Evolutionary conservation across 2,888 invertebrate genomes (phyloP), one percentile per base, ranked within the genome.

Genomic region (Linnaemya vulpina): DNA sequence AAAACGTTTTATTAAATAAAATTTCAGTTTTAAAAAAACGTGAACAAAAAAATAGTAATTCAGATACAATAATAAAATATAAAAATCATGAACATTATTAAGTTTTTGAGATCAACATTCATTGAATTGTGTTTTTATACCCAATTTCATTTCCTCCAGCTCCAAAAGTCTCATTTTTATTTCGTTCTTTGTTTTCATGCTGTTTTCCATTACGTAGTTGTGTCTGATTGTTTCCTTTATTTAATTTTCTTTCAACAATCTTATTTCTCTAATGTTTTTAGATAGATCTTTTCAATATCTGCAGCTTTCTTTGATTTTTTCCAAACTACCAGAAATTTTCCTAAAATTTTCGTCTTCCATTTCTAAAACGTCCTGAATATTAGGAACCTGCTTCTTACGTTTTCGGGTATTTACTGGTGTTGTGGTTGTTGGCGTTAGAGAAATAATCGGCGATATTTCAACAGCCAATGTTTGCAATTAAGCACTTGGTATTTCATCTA

Each of bases 241-340:
- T n/a, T n/a, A n/a, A n/a, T n/a, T 22, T 43, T 43, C 22, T 10
- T 63, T 43, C 22, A 63, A 22, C 15, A 25, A 0, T 22, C 10
- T 43, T 20, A 63, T 3, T 9, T 63, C 63, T 22, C 43, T 63
- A 11, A 40, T 22, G 22, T 43, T 43, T n/a, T 63, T 63, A 22
- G 40, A 10, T 13, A 40, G 15, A 2, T 63, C 63, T 43, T 22
- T 63, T 15, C 22, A 63, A 20, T 63, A 25, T 63, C 7, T 63
- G 25, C 13, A 7, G 9, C 8, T 40, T 62, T 62, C 62, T 62
- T 40, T 62, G 2, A 62, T 62, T 62, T 62, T 38, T 8, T 62
- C 40, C 62, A 62, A 62, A 62, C 20, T 62, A 62, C 2, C 11
- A 40, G 17, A 11, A 3, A 62, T 60, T 60, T 60, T 60, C 4